Conservation (phyloP, 2,113 vertebrate species). For the Sula dactylatra region DNA sequence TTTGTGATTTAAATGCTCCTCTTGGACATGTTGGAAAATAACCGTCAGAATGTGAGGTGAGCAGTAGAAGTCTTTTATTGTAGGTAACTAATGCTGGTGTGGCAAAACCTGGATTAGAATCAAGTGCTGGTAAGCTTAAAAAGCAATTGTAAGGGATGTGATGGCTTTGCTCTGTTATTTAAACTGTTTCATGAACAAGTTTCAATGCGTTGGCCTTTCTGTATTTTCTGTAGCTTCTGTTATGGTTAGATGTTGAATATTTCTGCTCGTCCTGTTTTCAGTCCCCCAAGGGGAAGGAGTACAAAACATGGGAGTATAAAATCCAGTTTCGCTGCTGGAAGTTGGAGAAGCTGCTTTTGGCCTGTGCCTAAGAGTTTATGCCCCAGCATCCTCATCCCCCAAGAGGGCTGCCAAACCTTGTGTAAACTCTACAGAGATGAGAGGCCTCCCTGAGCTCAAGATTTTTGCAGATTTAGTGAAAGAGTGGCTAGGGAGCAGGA, state of each 20-base stretch:
- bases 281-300: not conserved
- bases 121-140: not conserved
- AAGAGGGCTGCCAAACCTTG: not conserved
- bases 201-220: not conserved
- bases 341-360: not conserved
- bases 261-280: not conserved
- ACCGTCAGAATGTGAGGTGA: not conserved
- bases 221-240: not conserved
- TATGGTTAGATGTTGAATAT: not conserved
- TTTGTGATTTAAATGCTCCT: not conserved
- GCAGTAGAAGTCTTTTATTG: not conserved
- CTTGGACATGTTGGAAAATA: not conserved
- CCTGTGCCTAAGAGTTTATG: not conserved
- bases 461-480: not conserved
- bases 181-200: not conserved
- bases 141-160: not conserved
- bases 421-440: not conserved
- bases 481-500: not conserved
- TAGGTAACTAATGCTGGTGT: not conserved
- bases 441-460: not conserved
- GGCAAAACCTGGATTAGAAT: not conserved
- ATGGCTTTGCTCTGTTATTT: not conserved
- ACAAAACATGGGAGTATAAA: not conserved
- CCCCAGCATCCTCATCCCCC: not conserved
- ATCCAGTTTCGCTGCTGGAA: not conserved